phyloP scores from a whole-genome alignment of 2,113 vertebrate genomes.

The Oophaga pumilio region DNA sequence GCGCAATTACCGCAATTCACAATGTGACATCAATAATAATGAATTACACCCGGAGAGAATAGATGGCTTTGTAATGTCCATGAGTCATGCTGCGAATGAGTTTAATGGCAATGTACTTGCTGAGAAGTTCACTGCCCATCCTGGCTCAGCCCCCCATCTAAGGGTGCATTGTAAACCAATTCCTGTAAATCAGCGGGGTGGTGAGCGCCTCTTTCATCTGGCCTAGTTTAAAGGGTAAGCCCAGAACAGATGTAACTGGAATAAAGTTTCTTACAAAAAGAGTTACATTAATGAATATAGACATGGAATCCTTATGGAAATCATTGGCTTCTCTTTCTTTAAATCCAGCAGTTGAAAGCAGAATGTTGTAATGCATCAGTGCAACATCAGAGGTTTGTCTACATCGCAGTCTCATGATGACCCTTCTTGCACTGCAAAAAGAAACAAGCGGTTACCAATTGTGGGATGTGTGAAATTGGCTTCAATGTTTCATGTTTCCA shows the following conservation, averaged over 20 bases:
- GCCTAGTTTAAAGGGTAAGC: neutral
- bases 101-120: neutral
- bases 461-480: neutral
- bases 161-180: constrained; percentile 27
- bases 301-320: constrained; percentile 16
- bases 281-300: neutral
- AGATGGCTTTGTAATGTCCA: constrained; percentile 16
- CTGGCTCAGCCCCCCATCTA: neutral
- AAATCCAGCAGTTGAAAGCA: neutral
- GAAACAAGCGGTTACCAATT: neutral
- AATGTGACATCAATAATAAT: neutral
- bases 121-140: neutral
- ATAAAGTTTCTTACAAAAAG: neutral
- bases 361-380: neutral
- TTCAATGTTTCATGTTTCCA: neutral
- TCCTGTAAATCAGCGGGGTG: neutral
- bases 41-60: neutral
- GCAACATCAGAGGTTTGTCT: neutral
- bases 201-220: neutral
- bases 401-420: constrained; percentile 3
- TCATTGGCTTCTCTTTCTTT: neutral
- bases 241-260: neutral
- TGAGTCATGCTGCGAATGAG: neutral
- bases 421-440: constrained; percentile 48
- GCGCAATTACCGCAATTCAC: neutral